Conservation (phyloP, 2,888 invertebrate genomes). For the Digitonthophagus gazella region DNA sequence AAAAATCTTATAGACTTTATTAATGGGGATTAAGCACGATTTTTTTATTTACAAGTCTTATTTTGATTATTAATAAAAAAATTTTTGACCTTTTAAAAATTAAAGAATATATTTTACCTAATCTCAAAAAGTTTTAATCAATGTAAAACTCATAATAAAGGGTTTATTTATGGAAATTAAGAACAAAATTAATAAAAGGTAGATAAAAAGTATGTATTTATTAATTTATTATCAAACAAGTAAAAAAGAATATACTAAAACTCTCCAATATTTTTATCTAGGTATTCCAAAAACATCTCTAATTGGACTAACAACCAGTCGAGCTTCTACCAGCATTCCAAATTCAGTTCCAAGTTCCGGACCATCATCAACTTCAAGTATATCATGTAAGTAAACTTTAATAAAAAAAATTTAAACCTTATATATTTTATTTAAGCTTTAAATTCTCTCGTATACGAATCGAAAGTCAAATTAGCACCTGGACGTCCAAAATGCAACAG, state of each 20-base stretch:
- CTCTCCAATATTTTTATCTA: slow-evolving; percentile 43
- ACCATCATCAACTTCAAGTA: slow-evolving; percentile 65
- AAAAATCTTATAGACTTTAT: too few species aligned
- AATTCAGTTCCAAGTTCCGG: slow-evolving; percentile 69
- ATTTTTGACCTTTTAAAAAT: too few species aligned
- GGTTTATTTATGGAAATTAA: too few species aligned
- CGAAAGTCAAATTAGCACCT: slow-evolving; percentile 61
- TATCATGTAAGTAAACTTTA: slow-evolving; percentile 56
- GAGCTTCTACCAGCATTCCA: slow-evolving; percentile 65
- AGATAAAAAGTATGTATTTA: neutral
- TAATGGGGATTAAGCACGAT: too few species aligned
- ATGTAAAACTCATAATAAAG: too few species aligned
- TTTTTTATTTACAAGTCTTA: too few species aligned
- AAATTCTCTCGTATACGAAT: slow-evolving; percentile 56
- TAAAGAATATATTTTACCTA: too few species aligned
- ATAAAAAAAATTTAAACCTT: too few species aligned
- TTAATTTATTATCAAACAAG: neutral
- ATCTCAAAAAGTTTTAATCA: too few species aligned
- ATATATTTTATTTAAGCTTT: slow-evolving; percentile 55
- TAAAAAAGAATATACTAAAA: neutral
- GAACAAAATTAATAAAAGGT: slow-evolving; percentile 4
- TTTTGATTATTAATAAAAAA: too few species aligned
- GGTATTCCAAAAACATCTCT: slow-evolving; percentile 79
- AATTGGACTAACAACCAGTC: slow-evolving; percentile 74
- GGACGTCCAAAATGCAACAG: slow-evolving; percentile 91